These are phyloP conservation scores for Ophion obscuratus DNA, from an alignment of 2,888 invertebrate genomes.

Conservation along the genomic window DNA sequence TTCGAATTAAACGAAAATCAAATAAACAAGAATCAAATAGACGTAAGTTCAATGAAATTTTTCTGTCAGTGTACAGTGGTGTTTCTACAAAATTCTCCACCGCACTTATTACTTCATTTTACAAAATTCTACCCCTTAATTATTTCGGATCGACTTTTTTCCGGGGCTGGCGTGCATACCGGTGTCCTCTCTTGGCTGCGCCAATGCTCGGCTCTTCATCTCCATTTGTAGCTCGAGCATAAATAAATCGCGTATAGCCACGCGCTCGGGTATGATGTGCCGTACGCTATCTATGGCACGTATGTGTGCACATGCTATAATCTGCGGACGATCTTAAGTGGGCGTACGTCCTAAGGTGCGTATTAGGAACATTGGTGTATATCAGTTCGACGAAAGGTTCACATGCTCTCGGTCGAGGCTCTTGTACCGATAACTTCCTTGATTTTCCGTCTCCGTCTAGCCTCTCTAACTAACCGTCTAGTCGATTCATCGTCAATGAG, in stretches of 20 bases:
- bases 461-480: slow-evolving; percentile 2
- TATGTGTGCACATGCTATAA: slow-evolving; percentile 4
- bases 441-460: slow-evolving; percentile 22
- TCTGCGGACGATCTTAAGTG: slow-evolving; percentile 44
- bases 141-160: too few species aligned
- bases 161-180: too few species aligned
- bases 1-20: too few species aligned
- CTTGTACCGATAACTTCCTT: slow-evolving; percentile 59
- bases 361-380: slow-evolving; percentile 58
- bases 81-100: too few species aligned
- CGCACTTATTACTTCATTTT: too few species aligned
- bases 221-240: slow-evolving; percentile 12
- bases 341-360: slow-evolving; percentile 57
- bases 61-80: too few species aligned
- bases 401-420: slow-evolving; percentile 47
- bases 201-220: slow-evolving; percentile 5
- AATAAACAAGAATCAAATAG: too few species aligned
- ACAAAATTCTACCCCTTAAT: too few species aligned
- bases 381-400: slow-evolving; percentile 59
- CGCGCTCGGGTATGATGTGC: background rate
- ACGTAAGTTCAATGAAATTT: too few species aligned
- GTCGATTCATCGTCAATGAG: slow-evolving; percentile 41
- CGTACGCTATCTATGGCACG: background rate
- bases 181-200: too few species aligned
- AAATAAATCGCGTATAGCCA: slow-evolving; percentile 2